These are phyloP conservation scores for Sturnus vulgaris DNA, from an alignment of 2,113 vertebrate species.

Conservation along the genomic window DNA sequence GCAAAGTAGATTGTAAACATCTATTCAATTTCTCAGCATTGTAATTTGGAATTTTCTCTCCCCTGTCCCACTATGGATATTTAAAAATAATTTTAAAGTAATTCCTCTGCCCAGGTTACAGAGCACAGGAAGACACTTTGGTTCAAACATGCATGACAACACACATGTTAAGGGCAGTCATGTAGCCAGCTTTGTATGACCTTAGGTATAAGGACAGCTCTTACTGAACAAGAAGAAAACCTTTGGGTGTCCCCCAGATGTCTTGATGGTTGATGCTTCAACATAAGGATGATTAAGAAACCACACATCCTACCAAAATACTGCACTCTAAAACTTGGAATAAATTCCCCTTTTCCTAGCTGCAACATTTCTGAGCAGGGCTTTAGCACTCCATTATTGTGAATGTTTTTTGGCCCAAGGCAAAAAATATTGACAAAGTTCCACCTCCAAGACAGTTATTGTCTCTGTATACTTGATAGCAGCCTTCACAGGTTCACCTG, in stretches of 20 bases:
- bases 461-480: constrained; percentile 76
- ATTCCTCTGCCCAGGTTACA: neutral
- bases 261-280: constrained; percentile 25
- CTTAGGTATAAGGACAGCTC: neutral
- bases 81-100: neutral
- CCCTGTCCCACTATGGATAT: neutral
- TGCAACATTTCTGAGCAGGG: constrained; percentile 49
- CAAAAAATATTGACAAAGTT: constrained; percentile 79
- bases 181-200: neutral
- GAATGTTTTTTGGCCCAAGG: constrained; percentile 73
- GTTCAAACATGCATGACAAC: neutral
- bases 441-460: constrained; percentile 74
- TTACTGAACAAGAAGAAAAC: neutral
- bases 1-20: neutral
- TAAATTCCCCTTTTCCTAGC: constrained; percentile 60
- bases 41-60: neutral
- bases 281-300: constrained; percentile 57
- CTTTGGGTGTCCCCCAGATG: neutral
- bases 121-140: neutral
- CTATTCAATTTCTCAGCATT: neutral
- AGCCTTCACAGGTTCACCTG: constrained; percentile 76
- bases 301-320: constrained; percentile 37
- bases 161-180: neutral
- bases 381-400: constrained; percentile 67
- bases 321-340: constrained; percentile 35